Conservation (phyloP, 2,797 vertebrate species). For the Chelon labrosus region DNA sequence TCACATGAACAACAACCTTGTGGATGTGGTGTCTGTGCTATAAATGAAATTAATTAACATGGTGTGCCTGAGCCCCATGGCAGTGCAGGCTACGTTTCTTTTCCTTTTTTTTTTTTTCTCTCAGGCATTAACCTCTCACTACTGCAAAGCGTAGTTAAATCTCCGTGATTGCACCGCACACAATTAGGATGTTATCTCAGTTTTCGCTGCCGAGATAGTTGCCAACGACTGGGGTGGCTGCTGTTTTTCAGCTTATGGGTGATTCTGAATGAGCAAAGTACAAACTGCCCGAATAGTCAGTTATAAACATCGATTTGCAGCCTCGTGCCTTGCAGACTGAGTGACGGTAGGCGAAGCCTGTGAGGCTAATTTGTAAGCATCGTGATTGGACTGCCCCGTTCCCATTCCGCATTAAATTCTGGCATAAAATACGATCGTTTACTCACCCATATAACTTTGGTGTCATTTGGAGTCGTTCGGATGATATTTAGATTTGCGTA, state of each 20-base stretch:
- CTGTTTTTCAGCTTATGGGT: slow-evolving; percentile 37
- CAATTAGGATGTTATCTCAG: slow-evolving; percentile 76
- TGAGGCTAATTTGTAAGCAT: slow-evolving; percentile 16
- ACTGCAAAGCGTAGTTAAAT: slow-evolving; percentile 74
- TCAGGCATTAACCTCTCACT: slow-evolving; percentile 71
- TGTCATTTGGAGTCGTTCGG: no score
- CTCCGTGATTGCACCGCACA: slow-evolving; percentile 71
- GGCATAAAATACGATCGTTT: no score
- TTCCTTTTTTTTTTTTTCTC: slow-evolving; percentile 44
- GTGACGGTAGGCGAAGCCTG: slow-evolving; percentile 26
- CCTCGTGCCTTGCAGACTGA: slow-evolving; percentile 13
- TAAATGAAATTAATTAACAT: slow-evolving; percentile 81
- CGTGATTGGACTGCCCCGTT: slow-evolving; percentile 6
- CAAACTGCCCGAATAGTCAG: slow-evolving; percentile 14
- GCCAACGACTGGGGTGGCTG: neutral
- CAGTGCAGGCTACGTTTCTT: slow-evolving; percentile 59
- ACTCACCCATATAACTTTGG: no score
- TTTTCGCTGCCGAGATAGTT: slow-evolving; percentile 69
- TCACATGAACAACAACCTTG: slow-evolving; percentile 67
- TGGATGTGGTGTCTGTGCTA: slow-evolving; percentile 55
- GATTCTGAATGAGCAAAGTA: neutral
- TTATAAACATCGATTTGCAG: slow-evolving; percentile 16
- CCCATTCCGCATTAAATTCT: neutral
- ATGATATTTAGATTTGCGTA: no score
- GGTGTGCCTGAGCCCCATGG: slow-evolving; percentile 65